Evolutionary conservation across 2,888 invertebrate genomes (phyloP).

Genomic region (Himalopsyche anomala): DNA sequence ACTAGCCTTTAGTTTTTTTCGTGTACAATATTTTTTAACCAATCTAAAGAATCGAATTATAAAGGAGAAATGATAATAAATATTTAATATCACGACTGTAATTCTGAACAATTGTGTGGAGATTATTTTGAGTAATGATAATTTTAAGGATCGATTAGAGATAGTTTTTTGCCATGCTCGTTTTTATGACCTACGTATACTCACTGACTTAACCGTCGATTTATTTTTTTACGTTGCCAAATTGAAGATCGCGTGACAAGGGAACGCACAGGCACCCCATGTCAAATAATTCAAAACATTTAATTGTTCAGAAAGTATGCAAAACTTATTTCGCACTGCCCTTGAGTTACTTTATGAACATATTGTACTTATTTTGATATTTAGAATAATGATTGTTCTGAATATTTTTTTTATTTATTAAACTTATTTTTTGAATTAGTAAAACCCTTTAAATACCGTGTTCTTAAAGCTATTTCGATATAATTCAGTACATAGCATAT

Average conservation of each 20-base stretch:
- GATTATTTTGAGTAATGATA: too few species aligned
- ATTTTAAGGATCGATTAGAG: too few species aligned
- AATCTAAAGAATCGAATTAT: too few species aligned
- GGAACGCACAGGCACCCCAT: not conserved
- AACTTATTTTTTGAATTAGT: not conserved
- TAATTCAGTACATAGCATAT: too few species aligned
- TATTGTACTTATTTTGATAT: not conserved
- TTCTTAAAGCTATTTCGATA: too few species aligned
- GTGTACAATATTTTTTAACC: too few species aligned
- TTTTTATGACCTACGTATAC: too few species aligned
- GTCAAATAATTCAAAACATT: not conserved
- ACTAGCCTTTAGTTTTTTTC: too few species aligned
- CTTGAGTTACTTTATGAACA: constrained; percentile 1
- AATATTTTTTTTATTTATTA: not conserved
- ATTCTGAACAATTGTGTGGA: too few species aligned
- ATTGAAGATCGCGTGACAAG: not conserved
- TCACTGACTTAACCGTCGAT: not conserved
- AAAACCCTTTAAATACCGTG: not conserved
- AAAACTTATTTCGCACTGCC: not conserved
- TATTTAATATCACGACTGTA: too few species aligned
- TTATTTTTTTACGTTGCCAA: not conserved
- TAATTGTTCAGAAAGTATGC: not conserved
- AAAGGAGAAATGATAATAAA: too few species aligned
- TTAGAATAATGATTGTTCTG: not conserved
- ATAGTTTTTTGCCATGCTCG: too few species aligned